phyloP scores from a whole-genome alignment of 2,797 vertebrate genomes.

The Huso huso region DNA sequence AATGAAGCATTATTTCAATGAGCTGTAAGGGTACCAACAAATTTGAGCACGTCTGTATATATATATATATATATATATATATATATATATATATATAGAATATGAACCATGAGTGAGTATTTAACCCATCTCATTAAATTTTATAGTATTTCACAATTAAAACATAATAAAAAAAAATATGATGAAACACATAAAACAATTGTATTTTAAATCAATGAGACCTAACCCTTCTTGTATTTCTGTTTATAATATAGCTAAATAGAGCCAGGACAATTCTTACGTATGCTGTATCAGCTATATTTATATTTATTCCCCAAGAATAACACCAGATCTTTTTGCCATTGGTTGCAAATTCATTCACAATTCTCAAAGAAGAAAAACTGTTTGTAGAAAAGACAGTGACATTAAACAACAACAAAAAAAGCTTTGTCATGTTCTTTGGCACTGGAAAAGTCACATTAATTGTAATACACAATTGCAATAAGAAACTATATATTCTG shows the following conservation, averaged over 20 bases:
- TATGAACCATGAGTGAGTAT: not conserved
- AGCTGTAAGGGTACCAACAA: too few relatives aligned
- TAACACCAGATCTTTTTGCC: conserved; percentile 37
- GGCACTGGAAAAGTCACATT: not conserved
- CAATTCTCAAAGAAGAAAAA: conserved; percentile 6
- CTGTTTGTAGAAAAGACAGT: conserved; percentile 6
- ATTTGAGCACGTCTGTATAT: too few relatives aligned
- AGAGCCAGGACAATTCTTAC: conserved; percentile 33
- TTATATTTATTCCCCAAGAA: conserved; percentile 32
- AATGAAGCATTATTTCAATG: too few relatives aligned
- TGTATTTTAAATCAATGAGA: conserved; percentile 23
- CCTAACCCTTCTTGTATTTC: conserved; percentile 26
- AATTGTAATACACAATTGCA: not conserved
- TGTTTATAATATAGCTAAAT: conserved; percentile 37
- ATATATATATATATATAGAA: not conserved
- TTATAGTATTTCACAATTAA: conserved; percentile 19
- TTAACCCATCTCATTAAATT: conserved; percentile 22
- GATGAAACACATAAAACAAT: conserved; percentile 31
- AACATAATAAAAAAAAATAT: conserved; percentile 25
- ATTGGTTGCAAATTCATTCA: not conserved
- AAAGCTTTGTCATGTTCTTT: not conserved
- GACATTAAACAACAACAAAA: not conserved
- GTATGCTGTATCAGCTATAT: conserved; percentile 25
- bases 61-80: not conserved
- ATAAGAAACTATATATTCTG: conserved; percentile 7